phyloP scores from a whole-genome alignment of 2,888 invertebrate genomes.

The Trichopria drosophilae region DNA sequence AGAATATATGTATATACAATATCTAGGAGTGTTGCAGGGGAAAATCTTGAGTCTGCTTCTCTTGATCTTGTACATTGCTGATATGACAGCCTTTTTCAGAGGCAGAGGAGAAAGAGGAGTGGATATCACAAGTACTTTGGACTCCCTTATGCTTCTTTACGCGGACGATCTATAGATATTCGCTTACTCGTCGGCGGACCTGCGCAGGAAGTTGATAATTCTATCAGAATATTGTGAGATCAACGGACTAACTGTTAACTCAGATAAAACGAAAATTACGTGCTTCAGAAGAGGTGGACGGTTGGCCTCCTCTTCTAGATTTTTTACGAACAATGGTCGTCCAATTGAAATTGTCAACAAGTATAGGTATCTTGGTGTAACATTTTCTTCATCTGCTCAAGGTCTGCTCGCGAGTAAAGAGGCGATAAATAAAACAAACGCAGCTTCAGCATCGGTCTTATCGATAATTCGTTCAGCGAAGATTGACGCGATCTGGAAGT shows the following conservation, averaged over 20 bases:
- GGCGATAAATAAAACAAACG: no score
- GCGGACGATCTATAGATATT: constrained; percentile 5
- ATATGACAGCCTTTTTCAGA: neutral
- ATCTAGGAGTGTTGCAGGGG: constrained; percentile 3
- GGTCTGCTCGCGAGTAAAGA: no score
- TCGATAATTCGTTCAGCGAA: no score
- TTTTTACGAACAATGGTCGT: no score
- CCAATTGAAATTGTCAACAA: no score
- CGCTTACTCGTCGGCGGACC: neutral
- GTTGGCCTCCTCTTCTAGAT: no score
- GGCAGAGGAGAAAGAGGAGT: neutral
- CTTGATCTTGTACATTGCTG: neutral
- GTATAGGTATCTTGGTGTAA: no score
- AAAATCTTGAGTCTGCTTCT: neutral
- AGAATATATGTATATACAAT: no score
- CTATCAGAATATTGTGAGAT: neutral
- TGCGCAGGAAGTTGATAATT: neutral
- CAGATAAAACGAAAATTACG: constrained; percentile 1
- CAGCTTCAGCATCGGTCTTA: no score
- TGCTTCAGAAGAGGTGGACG: no score
- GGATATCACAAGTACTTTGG: neutral
- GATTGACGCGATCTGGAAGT: no score
- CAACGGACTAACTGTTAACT: neutral
- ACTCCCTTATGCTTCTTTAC: neutral
- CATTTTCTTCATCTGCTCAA: no score